Evolutionary conservation across 30 jellyfish, hydroid and myxozoan species (phyloP).

Genomic region (Turritopsis rubra): DNA sequence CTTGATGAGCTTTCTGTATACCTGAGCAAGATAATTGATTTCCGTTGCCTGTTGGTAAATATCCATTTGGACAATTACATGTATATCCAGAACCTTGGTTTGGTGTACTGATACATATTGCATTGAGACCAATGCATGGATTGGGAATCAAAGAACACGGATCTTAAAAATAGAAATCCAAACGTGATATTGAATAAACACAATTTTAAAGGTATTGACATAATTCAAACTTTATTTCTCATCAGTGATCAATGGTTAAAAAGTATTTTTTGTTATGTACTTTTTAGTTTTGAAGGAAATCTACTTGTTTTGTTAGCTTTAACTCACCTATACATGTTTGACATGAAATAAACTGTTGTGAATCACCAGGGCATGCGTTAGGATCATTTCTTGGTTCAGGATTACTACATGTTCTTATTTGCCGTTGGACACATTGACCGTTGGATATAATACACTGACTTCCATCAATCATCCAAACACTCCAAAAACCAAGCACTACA

Average conservation of each 20-base stretch:
- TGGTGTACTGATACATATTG: constrained; percentile 2
- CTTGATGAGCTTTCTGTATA: too few relatives aligned
- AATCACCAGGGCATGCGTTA: constrained; percentile 12
- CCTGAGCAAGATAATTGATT: neutral
- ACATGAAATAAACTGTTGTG: neutral
- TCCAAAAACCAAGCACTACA: constrained; percentile 5
- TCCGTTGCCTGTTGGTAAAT: neutral
- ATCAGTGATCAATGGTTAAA: too few relatives aligned
- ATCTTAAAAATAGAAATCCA: neutral
- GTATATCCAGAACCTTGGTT: neutral
- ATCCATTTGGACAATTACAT: constrained; percentile 2
- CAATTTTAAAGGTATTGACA: too few relatives aligned
- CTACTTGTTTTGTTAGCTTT: too few relatives aligned
- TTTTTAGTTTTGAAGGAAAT: too few relatives aligned
- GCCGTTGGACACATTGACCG: neutral
- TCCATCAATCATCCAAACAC: neutral
- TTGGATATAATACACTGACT: neutral
- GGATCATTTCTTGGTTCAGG: constrained; percentile 6
- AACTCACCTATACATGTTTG: neutral
- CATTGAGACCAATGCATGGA: constrained; percentile 1
- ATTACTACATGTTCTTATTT: constrained; percentile 2
- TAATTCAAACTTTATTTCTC: too few relatives aligned
- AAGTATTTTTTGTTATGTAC: too few relatives aligned
- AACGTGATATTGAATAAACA: neutral
- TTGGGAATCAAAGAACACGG: neutral